Evolutionary conservation across 2,113 vertebrate genomes (phyloP).

Genomic region (Rhodinocichla rosea): DNA sequence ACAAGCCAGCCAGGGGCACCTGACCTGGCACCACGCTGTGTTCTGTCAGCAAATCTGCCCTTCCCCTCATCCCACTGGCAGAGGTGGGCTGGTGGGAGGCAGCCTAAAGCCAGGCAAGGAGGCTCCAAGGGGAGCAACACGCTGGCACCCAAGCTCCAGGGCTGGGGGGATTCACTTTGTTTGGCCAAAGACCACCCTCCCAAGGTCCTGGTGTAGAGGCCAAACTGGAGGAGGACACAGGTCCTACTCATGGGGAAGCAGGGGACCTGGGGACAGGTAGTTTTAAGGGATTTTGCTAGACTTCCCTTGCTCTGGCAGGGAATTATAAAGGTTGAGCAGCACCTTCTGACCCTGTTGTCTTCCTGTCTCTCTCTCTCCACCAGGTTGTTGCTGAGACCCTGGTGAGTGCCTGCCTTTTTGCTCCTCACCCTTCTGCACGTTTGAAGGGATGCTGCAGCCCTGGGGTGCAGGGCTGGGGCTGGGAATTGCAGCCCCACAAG

Average conservation of each 20-base stretch:
- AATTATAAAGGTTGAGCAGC: not conserved
- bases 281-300: not conserved
- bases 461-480: not conserved
- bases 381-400: conserved; percentile 81
- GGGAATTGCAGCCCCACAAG: not conserved
- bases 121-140: not conserved
- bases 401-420: conserved; percentile 70
- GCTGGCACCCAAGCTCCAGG: not conserved
- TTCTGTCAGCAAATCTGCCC: not conserved
- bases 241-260: not conserved
- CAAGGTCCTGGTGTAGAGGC: not conserved
- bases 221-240: not conserved
- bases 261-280: not conserved
- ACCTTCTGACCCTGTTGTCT: conserved; percentile 69
- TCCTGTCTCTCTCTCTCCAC: conserved; percentile 65
- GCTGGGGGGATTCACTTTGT: not conserved
- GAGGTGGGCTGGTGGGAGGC: not conserved
- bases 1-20: not conserved
- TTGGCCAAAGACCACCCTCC: not conserved
- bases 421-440: not conserved
- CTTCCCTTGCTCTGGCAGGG: not conserved
- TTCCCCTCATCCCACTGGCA: not conserved
- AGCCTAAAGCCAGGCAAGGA: not conserved
- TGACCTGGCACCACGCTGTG: accelerated
- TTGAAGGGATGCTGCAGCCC: not conserved